Base-by-base conservation (phyloP, 2,888 invertebrate genomes). In the Synanthedon andrenaeformis region DNA sequence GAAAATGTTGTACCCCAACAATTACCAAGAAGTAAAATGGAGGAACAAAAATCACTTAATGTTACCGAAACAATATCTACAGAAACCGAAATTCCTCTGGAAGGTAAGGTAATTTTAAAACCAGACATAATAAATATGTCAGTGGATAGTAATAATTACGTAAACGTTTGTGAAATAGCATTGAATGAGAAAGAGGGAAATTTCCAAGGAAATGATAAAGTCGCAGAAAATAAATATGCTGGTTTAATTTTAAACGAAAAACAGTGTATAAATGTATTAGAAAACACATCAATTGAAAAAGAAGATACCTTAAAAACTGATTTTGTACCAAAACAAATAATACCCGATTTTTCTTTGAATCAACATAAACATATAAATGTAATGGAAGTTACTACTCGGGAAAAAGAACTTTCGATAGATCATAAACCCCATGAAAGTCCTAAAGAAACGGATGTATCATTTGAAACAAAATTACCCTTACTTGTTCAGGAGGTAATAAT, bases 131-230 rank as follows among this genome's bases (percentile, higher is more conserved):
- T 68, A 13, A 64, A 63, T 54, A 55, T 66, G 53, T 75, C 74
- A 55, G 69, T 81, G 58, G 80, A 87, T 65, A 72, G 79, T 53
- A 82, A 76, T 56, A 78, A 73, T 54, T 79, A 86, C 53, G 73
- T 89, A 13, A 71, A 80, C 42, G 69, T 89, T 14, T 77, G 76
- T 1, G 79, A 89, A 71, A 67, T 81, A 10, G 76, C 81, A 19
- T 57, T 77, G 0, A 79, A 82, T 19, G 91, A 91, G 58, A 88
- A 82, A 61, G 89, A 89, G 73, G 67, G 59, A 58, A 48, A 57
- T 45, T 65, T 89, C 17, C 76, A 89, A 70, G 78, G 74, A 3
- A 75, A 68, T 4, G 70, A 84, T 57, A 71, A 79, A 10, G 64
- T 72, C 41, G 58, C 76, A 60, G 73, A 85, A 68, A 70, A 61